Base-by-base conservation (phyloP, 2,797 vertebrate genomes). In the Distichodus sexfasciatus region DNA sequence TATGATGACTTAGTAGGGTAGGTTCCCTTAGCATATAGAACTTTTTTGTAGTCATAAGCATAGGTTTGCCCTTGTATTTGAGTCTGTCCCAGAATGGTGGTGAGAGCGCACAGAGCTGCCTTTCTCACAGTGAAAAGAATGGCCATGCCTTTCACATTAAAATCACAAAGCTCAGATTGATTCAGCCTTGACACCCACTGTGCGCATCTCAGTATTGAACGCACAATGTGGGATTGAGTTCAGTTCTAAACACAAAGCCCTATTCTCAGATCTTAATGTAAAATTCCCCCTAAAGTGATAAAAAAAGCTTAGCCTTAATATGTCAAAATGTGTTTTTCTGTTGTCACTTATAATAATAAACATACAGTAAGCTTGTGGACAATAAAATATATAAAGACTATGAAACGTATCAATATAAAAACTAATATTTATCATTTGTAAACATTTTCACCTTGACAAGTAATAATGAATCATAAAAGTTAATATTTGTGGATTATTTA, bases 91-190 rank as follows among this genome's bases (percentile, higher is more conserved):
- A 3, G 50, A 11, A 15, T 51, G 69, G 41, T 66, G 62, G 41
- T 71, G 71, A 69, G 70, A 61, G 65, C 40, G 48, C 50, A 53
- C 19, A 59, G 65, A 69, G 51, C 65, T 57, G 55, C 66, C 23
- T 74, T 61, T 69, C 63, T 78, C 76, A 76, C 48, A 75, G 69
- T 60, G 54, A 67, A 68, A 71, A 69, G 54, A 61, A 48, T 14
- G 36, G 43, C 72, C 47, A 38, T 64, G 43, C 63, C 72, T 74
- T 71, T 67, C 33, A 60, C 60, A 77, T 71, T 59, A 60, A 44
- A 76, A 65, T 69, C 69, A 72, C 67, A 71, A 68, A 76, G 26
- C 74, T 65, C 29, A 69, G 47, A 69, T 33, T 53, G 54, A 63
- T 72, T 59, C 63, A 29, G 47, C 46, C n/a, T 64, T 72, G 28